Percentiles rank a stretch among this genome's conserved stretches.
Evolutionary conservation across 2,113 vertebrate genomes (phyloP).

Genomic region (Plectropomus leopardus): DNA sequence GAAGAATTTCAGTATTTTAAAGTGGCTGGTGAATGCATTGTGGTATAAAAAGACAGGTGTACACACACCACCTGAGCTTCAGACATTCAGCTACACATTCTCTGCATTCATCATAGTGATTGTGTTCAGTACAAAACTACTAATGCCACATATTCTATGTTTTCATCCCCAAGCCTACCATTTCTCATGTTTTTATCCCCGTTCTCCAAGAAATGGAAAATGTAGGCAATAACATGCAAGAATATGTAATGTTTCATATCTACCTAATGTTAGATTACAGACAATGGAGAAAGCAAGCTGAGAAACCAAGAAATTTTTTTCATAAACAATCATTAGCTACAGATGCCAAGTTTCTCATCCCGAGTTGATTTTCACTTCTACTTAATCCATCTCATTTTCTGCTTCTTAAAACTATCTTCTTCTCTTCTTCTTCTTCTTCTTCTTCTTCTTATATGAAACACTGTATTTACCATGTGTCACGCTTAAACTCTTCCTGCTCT

Average conservation of each 20-base stretch:
- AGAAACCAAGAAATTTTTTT: constrained; percentile 31
- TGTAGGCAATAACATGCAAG: constrained; percentile 13
- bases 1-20: not conserved
- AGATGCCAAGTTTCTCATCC: constrained; percentile 14
- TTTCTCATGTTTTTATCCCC: constrained; percentile 4
- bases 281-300: constrained; percentile 38
- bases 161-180: constrained; percentile 11
- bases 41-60: constrained; percentile 1
- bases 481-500: constrained; percentile 18
- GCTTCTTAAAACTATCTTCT: constrained; percentile 16
- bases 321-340: constrained; percentile 57
- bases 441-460: constrained; percentile 12
- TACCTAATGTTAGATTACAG: constrained; percentile 30
- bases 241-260: constrained; percentile 13
- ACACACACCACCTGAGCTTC: not conserved
- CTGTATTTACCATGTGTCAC: constrained; percentile 4
- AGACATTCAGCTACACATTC: not conserved
- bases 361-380: constrained; percentile 15
- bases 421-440: not conserved
- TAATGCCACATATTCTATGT: not conserved
- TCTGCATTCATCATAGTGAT: not conserved
- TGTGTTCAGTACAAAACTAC: constrained; percentile 20
- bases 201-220: constrained; percentile 25
- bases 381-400: constrained; percentile 54
- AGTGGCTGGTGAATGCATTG: not conserved